These are phyloP conservation scores for Notospermus geniculatus DNA, from an alignment of 1,140 invertebrate species.

Conservation along the genomic window DNA sequence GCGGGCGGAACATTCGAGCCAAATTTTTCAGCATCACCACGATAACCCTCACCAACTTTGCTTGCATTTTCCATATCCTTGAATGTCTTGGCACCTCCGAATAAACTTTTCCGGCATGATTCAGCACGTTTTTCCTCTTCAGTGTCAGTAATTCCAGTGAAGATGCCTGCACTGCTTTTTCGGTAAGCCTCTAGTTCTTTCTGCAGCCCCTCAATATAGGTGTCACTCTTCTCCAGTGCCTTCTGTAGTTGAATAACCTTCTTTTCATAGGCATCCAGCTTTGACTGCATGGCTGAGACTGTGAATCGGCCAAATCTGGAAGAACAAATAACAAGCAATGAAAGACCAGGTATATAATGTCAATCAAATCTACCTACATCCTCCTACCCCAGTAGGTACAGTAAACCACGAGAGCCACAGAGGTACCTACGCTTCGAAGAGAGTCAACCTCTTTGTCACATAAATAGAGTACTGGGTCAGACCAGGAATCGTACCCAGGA, in stretches of 20 bases:
- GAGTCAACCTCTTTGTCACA: too few species aligned
- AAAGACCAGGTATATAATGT: too few species aligned
- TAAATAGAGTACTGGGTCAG: too few species aligned
- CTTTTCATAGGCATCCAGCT: constrained; percentile 46
- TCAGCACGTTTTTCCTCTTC: constrained; percentile 9
- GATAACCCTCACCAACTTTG: too few species aligned
- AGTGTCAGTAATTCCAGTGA: background rate
- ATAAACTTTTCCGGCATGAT: constrained; percentile 14
- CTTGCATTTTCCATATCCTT: constrained; percentile 2
- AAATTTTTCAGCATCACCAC: too few species aligned
- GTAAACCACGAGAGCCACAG: too few species aligned
- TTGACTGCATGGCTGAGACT: constrained; percentile 48
- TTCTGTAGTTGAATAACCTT: constrained; percentile 46
- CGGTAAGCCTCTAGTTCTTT: constrained; percentile 27
- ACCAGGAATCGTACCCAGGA: too few species aligned
- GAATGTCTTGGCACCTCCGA: constrained; percentile 12
- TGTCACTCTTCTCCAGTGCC: constrained; percentile 49
- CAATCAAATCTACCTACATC: too few species aligned
- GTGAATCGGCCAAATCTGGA: constrained; percentile 49
- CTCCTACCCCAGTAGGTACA: too few species aligned
- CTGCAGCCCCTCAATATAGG: constrained; percentile 49
- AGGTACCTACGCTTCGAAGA: too few species aligned
- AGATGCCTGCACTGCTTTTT: background rate
- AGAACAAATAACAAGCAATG: constrained; percentile 22
- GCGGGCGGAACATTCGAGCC: too few species aligned